phyloP scores from a whole-genome alignment of 2,797 vertebrate genomes.

The Caiman crocodilus region DNA sequence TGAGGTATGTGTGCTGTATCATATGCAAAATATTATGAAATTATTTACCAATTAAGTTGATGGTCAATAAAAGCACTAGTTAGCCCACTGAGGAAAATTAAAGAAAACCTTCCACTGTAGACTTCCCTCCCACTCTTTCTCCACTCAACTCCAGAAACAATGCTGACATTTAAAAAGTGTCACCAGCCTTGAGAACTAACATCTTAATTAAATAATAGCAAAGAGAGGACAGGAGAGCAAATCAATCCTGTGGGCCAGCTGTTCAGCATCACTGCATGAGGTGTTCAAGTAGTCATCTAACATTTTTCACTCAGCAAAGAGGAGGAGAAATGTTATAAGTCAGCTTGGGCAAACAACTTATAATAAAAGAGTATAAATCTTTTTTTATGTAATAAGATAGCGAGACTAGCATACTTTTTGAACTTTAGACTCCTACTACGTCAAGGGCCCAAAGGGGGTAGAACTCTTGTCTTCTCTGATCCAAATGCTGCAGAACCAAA shows the following conservation, averaged over 20 bases:
- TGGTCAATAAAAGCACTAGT: not conserved
- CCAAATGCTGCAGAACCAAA: not conserved
- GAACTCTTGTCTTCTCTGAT: not conserved
- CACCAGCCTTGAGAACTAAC: not conserved
- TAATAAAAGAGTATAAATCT: not conserved
- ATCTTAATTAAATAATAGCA: not conserved
- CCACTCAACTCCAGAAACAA: not conserved
- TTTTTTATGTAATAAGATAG: not conserved
- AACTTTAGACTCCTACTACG: no score
- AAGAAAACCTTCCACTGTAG: not conserved
- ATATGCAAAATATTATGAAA: not conserved
- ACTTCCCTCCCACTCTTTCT: not conserved
- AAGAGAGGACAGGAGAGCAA: not conserved
- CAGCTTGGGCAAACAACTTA: not conserved
- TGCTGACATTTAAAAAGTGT: not conserved
- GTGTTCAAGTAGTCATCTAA: accelerated
- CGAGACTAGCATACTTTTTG: not conserved
- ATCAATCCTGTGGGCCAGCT: not conserved
- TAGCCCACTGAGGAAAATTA: not conserved
- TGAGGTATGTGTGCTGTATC: not conserved
- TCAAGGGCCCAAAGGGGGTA: not conserved
- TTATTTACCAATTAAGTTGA: not conserved
- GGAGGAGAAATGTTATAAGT: accelerated
- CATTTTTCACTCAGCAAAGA: not conserved
- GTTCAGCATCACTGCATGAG: not conserved